Evolutionary conservation across 2,797 vertebrate genomes (phyloP).

Genomic region (Rhinichthys osculus): DNA sequence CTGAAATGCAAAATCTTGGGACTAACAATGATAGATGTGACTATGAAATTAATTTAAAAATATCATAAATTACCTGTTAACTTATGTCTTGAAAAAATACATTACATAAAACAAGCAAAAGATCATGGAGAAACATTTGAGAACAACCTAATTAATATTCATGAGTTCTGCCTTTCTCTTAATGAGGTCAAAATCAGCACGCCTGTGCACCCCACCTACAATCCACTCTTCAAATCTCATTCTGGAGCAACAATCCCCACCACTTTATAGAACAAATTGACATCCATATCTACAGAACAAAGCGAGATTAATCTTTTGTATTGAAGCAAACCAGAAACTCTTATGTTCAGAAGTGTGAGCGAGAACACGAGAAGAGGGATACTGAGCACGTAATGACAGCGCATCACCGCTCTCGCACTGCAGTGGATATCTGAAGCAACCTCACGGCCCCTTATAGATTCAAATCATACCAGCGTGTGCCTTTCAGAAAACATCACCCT

Average conservation of each 20-base stretch:
- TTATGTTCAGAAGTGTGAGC: conserved; percentile 2
- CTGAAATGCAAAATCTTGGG: not conserved
- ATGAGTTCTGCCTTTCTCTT: conserved; percentile 5
- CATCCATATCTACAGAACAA: not conserved
- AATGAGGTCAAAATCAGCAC: conserved; percentile 12
- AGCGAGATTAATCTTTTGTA: not conserved
- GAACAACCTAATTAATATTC: not conserved
- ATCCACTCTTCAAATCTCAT: not conserved
- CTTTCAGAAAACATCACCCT: conserved; percentile 41
- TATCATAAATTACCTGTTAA: not conserved
- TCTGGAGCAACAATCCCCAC: not conserved
- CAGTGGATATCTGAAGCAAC: conserved; percentile 11
- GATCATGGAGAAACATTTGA: not conserved
- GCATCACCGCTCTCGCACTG: not conserved
- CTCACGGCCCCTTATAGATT: conserved; percentile 23
- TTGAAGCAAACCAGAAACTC: not conserved
- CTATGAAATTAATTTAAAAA: too few species aligned
- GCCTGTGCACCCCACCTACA: not conserved
- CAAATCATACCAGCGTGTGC: conserved; percentile 31
- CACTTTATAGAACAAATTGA: conserved; percentile 15
- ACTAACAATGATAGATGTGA: not conserved
- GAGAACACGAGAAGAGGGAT: not conserved
- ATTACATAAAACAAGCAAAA: not conserved
- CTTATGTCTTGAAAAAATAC: not conserved
- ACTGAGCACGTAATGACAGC: conserved; percentile 30